Conservation (phyloP, 2,888 invertebrate species). For the Chloromyia formosa region DNA sequence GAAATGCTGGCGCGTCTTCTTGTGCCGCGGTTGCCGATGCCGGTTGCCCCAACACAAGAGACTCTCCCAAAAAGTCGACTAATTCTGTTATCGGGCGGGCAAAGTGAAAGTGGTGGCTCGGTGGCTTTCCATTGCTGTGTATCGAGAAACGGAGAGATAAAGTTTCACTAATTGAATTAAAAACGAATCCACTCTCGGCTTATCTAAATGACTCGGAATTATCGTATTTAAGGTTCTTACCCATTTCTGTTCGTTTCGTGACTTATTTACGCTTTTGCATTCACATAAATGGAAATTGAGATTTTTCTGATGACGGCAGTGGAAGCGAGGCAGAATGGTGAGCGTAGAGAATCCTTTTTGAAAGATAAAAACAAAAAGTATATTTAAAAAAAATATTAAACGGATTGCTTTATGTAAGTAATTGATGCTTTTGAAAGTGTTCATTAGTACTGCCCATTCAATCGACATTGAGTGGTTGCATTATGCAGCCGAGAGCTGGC, state of each 20-base stretch:
- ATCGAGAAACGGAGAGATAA: constrained; percentile 44
- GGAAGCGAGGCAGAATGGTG: not conserved
- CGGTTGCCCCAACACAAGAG: not conserved
- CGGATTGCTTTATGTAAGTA: not conserved
- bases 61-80: constrained; percentile 34
- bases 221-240: constrained; percentile 47
- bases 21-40: not conserved
- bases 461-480: not conserved
- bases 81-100: constrained; percentile 46
- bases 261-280: not conserved
- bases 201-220: constrained; percentile 49
- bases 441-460: not conserved
- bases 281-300: not conserved
- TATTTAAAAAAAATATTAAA: not conserved
- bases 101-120: constrained; percentile 31
- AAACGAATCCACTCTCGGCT: constrained; percentile 48
- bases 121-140: constrained; percentile 32
- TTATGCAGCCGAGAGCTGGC: not conserved
- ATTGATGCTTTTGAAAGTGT: not conserved
- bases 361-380: not conserved
- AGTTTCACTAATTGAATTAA: constrained; percentile 49
- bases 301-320: not conserved
- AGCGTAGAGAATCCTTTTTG: not conserved
- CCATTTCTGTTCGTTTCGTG: constrained; percentile 28
- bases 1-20: constrained; percentile 12